Evolutionary conservation across 2,113 vertebrate genomes (phyloP).

Genomic region (Brachirus orientalis): DNA sequence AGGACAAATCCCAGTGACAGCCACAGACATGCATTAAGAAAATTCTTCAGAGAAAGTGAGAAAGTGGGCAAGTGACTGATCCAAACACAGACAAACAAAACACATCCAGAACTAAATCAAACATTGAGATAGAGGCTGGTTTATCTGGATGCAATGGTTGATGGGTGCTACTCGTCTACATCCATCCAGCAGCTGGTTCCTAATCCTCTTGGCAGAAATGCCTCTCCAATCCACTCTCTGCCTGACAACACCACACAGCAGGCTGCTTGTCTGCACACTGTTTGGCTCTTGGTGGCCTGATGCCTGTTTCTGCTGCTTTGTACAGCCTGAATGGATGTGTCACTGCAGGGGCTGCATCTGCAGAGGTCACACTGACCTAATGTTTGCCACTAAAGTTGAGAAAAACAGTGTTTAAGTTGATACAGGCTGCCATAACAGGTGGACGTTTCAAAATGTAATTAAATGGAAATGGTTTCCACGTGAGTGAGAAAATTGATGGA

Average conservation of each 20-base stretch:
- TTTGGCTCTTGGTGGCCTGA: slow-evolving; percentile 31
- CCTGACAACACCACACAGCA: slow-evolving; percentile 57
- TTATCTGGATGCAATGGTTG: slow-evolving; percentile 32
- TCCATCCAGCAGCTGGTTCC: slow-evolving; percentile 76
- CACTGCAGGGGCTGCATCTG: slow-evolving; percentile 7
- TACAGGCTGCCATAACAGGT: background rate
- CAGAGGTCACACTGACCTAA: too few species aligned
- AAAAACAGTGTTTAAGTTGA: background rate
- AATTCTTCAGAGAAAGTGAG: slow-evolving; percentile 38
- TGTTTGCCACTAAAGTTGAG: background rate
- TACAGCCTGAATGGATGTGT: too few species aligned
- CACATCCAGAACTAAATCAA: slow-evolving; percentile 9
- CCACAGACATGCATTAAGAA: slow-evolving; percentile 58
- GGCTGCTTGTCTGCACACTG: slow-evolving; percentile 48
- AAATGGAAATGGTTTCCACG: background rate
- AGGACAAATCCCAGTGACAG: slow-evolving; percentile 66
- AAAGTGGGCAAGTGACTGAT: background rate
- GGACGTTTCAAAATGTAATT: background rate
- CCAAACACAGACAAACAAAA: slow-evolving; percentile 3
- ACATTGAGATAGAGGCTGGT: slow-evolving; percentile 8
- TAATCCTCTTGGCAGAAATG: slow-evolving; percentile 82
- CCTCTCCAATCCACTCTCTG: slow-evolving; percentile 70
- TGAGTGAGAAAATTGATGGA: background rate
- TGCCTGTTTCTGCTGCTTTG: background rate
- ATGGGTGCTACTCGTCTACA: slow-evolving; percentile 58